Evolutionary conservation across 2,797 vertebrate species (phyloP).

Genomic region (Rhynchonycteris naso): DNA sequence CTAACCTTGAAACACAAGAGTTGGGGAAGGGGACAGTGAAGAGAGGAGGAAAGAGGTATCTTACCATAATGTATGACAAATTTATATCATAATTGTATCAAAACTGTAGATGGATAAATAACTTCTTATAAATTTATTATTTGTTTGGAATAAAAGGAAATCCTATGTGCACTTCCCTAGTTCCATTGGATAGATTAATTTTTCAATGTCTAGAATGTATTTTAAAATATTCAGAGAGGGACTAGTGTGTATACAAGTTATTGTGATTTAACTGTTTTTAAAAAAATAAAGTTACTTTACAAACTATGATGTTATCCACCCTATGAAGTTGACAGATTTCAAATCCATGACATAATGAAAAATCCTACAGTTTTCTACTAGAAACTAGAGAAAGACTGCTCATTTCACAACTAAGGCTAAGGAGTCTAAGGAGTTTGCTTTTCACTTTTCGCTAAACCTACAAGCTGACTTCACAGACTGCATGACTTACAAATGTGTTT

Average conservation of each 20-base stretch:
- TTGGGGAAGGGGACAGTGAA: fast-evolving
- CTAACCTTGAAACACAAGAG: not conserved
- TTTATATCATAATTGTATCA: not conserved
- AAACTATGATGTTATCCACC: not conserved
- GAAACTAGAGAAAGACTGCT: not conserved
- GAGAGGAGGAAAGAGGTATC: not conserved
- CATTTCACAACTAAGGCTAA: not conserved
- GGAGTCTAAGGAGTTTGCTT: not conserved
- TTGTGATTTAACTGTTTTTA: not conserved
- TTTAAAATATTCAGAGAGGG: not conserved
- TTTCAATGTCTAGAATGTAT: not conserved
- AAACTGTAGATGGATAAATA: not conserved
- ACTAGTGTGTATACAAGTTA: not conserved
- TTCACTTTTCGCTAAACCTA: not conserved
- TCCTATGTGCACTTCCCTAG: not conserved
- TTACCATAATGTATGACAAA: not conserved
- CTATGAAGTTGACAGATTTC: not conserved
- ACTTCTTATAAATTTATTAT: not conserved
- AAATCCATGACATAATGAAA: not conserved
- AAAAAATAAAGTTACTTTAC: not conserved
- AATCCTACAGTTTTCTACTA: not conserved
- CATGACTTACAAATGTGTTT: not conserved
- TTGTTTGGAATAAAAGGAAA: conserved; percentile 10
- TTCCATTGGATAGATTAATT: not conserved
- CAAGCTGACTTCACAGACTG: not conserved